Conservation (phyloP, 2,888 invertebrate species). For the Caenorhabditis sp. region DNA sequence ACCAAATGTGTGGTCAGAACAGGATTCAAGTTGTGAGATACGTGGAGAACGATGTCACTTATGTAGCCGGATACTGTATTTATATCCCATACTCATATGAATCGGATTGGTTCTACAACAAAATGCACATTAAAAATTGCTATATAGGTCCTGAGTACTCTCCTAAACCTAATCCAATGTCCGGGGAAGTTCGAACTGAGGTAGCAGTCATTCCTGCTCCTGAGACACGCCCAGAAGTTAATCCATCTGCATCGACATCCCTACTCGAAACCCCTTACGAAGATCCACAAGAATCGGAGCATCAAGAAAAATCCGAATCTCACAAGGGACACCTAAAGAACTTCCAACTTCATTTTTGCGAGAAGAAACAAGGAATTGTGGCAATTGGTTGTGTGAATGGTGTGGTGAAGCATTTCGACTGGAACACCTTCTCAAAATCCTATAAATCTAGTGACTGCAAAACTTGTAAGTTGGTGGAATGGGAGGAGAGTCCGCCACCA, state of each 20-base stretch:
- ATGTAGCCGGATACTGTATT: slow-evolving; percentile 32
- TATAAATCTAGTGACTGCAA: background rate
- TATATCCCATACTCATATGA: slow-evolving; percentile 4
- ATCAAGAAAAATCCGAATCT: no score
- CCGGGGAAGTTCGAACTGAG: no score
- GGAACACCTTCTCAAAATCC: background rate
- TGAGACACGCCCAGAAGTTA: no score
- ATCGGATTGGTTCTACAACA: no score
- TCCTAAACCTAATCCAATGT: no score
- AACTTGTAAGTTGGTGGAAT: background rate
- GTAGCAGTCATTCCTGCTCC: no score
- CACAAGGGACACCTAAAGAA: no score
- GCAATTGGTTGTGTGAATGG: background rate
- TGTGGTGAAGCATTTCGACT: background rate
- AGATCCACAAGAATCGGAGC: no score
- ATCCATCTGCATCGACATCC: no score
- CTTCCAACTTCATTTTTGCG: no score
- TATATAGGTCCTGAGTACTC: background rate
- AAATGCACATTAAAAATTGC: no score
- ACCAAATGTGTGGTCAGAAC: slow-evolving; percentile 15
- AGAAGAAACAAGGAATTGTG: background rate
- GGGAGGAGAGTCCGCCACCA: background rate
- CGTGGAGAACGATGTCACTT: slow-evolving; percentile 14
- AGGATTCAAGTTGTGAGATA: slow-evolving; percentile 24
- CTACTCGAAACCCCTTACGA: no score